Base-by-base conservation (phyloP, 2,888 invertebrate species). In the Drosophila dives region DNA sequence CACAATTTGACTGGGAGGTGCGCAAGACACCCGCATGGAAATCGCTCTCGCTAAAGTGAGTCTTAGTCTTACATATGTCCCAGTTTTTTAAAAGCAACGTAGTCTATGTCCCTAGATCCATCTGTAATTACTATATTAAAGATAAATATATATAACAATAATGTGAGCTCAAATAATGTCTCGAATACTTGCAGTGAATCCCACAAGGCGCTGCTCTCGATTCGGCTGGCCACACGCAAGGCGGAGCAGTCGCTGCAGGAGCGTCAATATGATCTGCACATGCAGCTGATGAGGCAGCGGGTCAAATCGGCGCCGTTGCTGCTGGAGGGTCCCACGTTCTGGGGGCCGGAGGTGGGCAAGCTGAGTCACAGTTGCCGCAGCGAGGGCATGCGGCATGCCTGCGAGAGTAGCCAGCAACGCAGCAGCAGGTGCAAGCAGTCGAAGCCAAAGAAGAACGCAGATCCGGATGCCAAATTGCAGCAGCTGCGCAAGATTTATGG, bases 1-100 rank as follows among this genome's bases (percentile, higher is more conserved):
- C 90, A 2, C 90, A 88, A 17, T 78, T 91, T 6, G 92, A 92
- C 72, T 93, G 93, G 93, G 93, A 93, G 76, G 93, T 93, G 1
- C 85, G 92, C 3, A 92, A 92, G 76, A 93, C 92, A 8, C 93
- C 93, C 0, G 93, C 93, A 7, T 93, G 93, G 93, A 93, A 93
- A 70, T 91, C 92, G 0, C 67, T 93, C 10, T 84, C 92, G 3
- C 76, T 92, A 4, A 92, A 92, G 93, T 93, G 62, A 76, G 83
- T 78, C 17, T 2, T 17, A 45, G 17, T 36, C 36, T 10, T 8
- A 29, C 11, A 38, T 32, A 15, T 45, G 7, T 51, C 20, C 1
- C 12, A 34, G 15, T 4, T 23, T 23, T 2, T 42, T 40, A 40
- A 10, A 4, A n/a, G n/a, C 40, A 40, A 40, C n/a, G 2, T n/a